Evolutionary conservation across 2,113 vertebrate genomes (phyloP).

Genomic region (Otis tarda): DNA sequence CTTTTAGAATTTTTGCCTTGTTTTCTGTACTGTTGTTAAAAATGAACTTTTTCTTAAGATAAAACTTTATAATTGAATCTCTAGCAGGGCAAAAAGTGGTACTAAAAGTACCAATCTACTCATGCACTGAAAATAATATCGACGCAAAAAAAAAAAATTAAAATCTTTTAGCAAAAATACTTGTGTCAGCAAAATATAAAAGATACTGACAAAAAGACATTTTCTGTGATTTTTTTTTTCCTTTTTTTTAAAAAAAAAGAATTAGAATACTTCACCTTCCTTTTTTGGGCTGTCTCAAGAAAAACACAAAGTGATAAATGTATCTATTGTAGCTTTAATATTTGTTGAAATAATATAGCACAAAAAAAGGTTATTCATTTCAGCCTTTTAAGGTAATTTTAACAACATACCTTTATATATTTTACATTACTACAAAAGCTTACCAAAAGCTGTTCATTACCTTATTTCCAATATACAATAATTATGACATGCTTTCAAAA

Average conservation of each 20-base stretch:
- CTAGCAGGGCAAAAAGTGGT: constrained; percentile 4
- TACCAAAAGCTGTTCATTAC: neutral
- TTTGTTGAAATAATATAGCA: constrained; percentile 14
- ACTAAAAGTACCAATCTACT: neutral
- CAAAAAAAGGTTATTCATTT: constrained; percentile 34
- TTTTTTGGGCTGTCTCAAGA: neutral
- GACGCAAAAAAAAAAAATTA: neutral
- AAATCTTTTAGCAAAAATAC: neutral
- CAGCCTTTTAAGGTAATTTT: neutral
- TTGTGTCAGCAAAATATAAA: neutral
- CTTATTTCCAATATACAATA: neutral
- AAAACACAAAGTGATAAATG: neutral
- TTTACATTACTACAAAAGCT: neutral
- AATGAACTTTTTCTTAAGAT: neutral
- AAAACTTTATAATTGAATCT: neutral
- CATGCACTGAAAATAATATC: constrained; percentile 10
- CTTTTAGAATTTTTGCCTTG: neutral
- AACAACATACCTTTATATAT: neutral
- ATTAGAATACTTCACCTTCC: neutral
- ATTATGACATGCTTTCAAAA: neutral
- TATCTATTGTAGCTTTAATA: neutral
- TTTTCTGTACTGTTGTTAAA: neutral
- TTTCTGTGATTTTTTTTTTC: neutral
- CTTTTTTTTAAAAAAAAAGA: neutral
- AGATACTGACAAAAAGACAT: neutral